Percentiles rank a stretch among this genome's conserved stretches.
Conservation (phyloP, 2,888 invertebrate genomes). For the Yponomeuta evonymella region DNA sequence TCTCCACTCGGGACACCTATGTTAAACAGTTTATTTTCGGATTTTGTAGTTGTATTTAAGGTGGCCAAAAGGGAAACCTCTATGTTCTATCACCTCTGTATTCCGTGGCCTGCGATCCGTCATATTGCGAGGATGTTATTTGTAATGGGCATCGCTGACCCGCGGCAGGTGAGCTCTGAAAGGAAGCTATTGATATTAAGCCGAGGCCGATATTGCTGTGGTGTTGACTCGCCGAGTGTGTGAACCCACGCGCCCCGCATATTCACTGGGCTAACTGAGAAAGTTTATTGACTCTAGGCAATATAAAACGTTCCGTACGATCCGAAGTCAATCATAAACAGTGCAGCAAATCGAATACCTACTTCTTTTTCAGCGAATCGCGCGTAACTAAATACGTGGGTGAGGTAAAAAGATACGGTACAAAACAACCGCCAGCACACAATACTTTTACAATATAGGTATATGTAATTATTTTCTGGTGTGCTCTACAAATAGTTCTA, state of each 20-base stretch:
- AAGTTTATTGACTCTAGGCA: not conserved
- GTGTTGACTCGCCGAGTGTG: not conserved
- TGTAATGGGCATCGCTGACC: constrained; percentile 4
- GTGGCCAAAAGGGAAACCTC: not conserved
- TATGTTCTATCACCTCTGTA: not conserved
- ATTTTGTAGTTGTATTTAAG: too few species aligned
- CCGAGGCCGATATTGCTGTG: not conserved
- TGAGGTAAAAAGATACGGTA: too few species aligned
- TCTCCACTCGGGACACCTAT: too few species aligned
- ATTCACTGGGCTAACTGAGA: not conserved
- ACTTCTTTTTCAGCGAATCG: too few species aligned
- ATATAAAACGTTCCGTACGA: not conserved
- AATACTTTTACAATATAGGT: too few species aligned
- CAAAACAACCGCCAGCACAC: too few species aligned
- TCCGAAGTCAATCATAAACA: too few species aligned
- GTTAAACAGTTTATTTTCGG: too few species aligned
- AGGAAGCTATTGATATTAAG: not conserved
- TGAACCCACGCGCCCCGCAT: not conserved
- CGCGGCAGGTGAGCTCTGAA: not conserved
- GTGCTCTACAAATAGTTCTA: too few species aligned
- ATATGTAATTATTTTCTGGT: too few species aligned
- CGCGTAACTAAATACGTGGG: too few species aligned
- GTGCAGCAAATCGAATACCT: too few species aligned
- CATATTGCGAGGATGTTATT: not conserved
- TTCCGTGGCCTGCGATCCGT: not conserved